Base-by-base conservation (phyloP, 2,113 vertebrate species). In the Clarias batrachus region DNA sequence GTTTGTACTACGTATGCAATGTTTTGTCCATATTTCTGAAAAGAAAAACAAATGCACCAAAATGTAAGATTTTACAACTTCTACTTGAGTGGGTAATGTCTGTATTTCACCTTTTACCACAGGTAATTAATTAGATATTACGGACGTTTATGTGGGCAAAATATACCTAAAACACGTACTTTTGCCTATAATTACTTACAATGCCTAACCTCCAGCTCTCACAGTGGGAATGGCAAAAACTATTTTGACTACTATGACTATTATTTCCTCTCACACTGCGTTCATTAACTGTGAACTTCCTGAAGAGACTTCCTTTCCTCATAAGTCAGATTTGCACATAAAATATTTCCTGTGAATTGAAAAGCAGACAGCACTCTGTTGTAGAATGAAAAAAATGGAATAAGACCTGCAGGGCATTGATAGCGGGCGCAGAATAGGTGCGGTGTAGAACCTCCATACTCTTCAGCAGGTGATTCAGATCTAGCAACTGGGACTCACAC, bases 371-470 rank as follows among this genome's bases (percentile, higher is more conserved):
- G 9, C 13, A 3, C 33, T 17, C 48, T 70, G 48, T 37, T 80
- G 74, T 30, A 25, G 56, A 14, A 62, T 66, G 27, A 13, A 74
- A 76, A n/a, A 37, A 37, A n/a, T 48, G 6, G 59, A 59, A 30
- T 6, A 81, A 82, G 88, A 99, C 98, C 97, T 98, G 98, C 88
- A 98, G 96, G 79, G 96, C 96, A 33, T 97, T 98, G 95, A 99
- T 98, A 30, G 97, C 96, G 0, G 98, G 98, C 0, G 97, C 98
- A 0, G 98, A 99, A 13, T 96, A 98, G 0, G 98, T 99, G 57
- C 98, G 96, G 82, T 99, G 98, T 85, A 99, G 95, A 90, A 99
- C 96, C 74, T 99, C 98, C 98, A 99, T 99, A 87, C 94, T 99
- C 89, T 98, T 96, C 30, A 99, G 94, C 81, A 99, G 95, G 88